Evolutionary conservation across 2,113 vertebrate species (phyloP).

Genomic region (Oncorhynchus clarkii): DNA sequence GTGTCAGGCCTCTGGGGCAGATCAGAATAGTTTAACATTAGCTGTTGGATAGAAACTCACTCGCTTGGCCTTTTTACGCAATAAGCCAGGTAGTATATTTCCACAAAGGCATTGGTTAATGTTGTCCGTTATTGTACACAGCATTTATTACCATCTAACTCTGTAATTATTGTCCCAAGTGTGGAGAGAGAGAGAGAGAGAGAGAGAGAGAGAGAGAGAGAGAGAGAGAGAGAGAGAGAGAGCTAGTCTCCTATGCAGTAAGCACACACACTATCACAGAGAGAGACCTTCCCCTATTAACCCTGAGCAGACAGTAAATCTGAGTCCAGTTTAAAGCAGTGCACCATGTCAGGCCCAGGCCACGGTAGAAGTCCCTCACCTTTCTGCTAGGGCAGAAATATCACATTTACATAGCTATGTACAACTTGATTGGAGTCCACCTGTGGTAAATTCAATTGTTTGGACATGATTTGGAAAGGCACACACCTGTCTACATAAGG

Average conservation of each 20-base stretch:
- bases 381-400: no score
- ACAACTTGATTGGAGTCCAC: no score
- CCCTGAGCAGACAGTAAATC: conserved; percentile 3
- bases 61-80: background rate
- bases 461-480: no score
- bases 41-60: background rate
- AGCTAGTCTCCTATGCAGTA: background rate
- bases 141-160: conserved; percentile 12
- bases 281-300: conserved; percentile 7
- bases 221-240: no score
- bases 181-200: background rate
- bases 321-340: background rate
- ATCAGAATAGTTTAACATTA: conserved; percentile 14
- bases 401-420: no score
- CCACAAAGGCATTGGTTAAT: background rate
- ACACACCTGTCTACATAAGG: no score
- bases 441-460: no score
- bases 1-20: conserved; percentile 23
- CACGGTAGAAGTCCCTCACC: background rate
- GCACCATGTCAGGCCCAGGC: background rate
- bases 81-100: background rate
- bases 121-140: conserved; percentile 13
- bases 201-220: no score
- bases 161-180: conserved; percentile 10
- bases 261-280: background rate